These are phyloP conservation scores for Forbesichthys agassizii DNA, from an alignment of 2,113 vertebrate genomes.

Conservation along the genomic window DNA sequence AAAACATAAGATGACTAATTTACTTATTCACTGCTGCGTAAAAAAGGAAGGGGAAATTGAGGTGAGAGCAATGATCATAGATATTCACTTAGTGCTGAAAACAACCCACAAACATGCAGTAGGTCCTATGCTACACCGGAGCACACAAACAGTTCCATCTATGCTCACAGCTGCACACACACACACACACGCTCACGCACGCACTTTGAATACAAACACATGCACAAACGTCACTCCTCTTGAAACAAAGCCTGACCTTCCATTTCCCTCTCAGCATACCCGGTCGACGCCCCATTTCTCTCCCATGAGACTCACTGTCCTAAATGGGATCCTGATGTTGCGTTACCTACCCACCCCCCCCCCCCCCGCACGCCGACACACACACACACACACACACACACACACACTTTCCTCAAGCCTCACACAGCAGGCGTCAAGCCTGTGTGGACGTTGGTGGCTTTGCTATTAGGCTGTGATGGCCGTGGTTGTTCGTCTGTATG, in stretches of 20 bases:
- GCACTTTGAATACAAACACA: slow-evolving; percentile 14
- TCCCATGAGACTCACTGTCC: slow-evolving; percentile 51
- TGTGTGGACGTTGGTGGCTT: too few species aligned
- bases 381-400: slow-evolving; percentile 1
- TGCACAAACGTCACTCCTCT: slow-evolving; percentile 5
- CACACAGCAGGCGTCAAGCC: too few species aligned
- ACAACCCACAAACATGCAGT: background rate
- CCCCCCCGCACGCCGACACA: slow-evolving; percentile 6
- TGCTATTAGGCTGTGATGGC: too few species aligned
- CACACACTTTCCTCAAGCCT: background rate
- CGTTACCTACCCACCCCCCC: slow-evolving; percentile 11
- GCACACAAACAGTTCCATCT: background rate
- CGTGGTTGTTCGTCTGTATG: too few species aligned
- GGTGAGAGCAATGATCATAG: too few species aligned
- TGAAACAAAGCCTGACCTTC: slow-evolving; percentile 30
- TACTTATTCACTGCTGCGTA: too few species aligned
- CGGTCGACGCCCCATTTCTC: slow-evolving; percentile 45
- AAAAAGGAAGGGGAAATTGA: too few species aligned
- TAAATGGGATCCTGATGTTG: slow-evolving; percentile 76
- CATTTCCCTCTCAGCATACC: slow-evolving; percentile 49
- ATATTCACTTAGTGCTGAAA: background rate
- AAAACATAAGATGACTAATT: too few species aligned
- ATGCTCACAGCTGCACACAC: background rate
- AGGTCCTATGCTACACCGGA: background rate
- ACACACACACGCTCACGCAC: background rate